These are phyloP conservation scores for Pelodytes ibericus DNA, from an alignment of 2,797 vertebrate genomes.

Conservation along the genomic window DNA sequence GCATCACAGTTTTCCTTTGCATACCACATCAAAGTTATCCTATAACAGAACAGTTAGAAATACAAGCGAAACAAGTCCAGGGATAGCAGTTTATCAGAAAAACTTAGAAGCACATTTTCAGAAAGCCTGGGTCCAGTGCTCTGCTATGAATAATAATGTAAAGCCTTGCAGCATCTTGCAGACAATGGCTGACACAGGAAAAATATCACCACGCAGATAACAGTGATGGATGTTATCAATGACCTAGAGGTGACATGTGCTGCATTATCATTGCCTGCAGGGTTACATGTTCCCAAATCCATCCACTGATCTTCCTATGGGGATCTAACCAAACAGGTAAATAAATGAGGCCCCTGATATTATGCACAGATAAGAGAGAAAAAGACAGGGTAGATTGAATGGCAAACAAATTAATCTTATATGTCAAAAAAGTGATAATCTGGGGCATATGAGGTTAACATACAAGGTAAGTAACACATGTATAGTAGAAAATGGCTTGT, in stretches of 20 bases:
- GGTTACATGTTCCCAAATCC: slow-evolving; percentile 25
- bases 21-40: not conserved
- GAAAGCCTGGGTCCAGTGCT: not conserved
- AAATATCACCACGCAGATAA: slow-evolving; percentile 39
- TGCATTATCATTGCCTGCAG: slow-evolving; percentile 49
- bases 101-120: slow-evolving; percentile 5
- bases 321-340: slow-evolving; percentile 31
- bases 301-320: slow-evolving; percentile 18
- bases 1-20: not conserved
- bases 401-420: slow-evolving; percentile 30
- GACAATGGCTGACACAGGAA: slow-evolving; percentile 38
- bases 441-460: slow-evolving; percentile 41
- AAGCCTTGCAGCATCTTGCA: slow-evolving; percentile 16
- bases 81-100: not conserved
- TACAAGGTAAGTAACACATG: slow-evolving; percentile 16
- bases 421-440: slow-evolving; percentile 43
- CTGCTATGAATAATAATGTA: slow-evolving; percentile 38
- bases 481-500: not conserved
- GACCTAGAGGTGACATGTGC: slow-evolving; percentile 50
- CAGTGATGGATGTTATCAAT: slow-evolving; percentile 53
- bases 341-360: slow-evolving; percentile 30
- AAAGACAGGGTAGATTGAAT: slow-evolving; percentile 8
- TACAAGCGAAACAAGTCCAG: not conserved
- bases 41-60: not conserved
- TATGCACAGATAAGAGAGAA: slow-evolving; percentile 19